Base-by-base conservation (phyloP, 2,113 vertebrate species). In the Halichoerus grypus region DNA sequence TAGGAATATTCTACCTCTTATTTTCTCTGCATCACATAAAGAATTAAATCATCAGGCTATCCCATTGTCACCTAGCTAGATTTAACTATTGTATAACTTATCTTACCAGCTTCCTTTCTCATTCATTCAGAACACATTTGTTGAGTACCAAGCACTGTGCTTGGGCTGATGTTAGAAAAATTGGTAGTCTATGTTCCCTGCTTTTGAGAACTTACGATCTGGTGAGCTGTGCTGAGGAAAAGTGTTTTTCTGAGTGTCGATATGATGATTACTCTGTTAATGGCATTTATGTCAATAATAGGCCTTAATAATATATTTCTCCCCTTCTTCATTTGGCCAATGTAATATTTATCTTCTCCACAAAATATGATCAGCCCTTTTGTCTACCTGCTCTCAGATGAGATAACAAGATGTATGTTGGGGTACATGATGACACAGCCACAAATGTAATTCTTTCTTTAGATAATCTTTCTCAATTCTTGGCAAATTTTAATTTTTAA, bases 401-500 rank as follows among this genome's bases (percentile, higher is more conserved):
- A 88, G 61, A 63, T 69, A 57, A 85, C 55, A 84, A 49, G 85
- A 85, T 49, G 28, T 91, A 16, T 18, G 0, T 87, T 63, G 55
- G 39, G 11, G 7, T 71, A 19, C 22, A 26, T 3, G 33, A 72
- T 87, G 39, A 65, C 55, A 72, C 2, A 51, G 15, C 28, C 61
- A 79, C 36, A 90, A 55, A 93, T 65, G 4, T 59, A 93, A 71
- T 94, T 98, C 95, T 94, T 90, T 76, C 96, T 94, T 82, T 92
- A 98, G 90, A 79, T 96, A 96, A 97, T 98, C 96, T 98, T 98
- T 98, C 63, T 69, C 39, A 96, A 77, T 95, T 98, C 91, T 98
- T 98, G 95, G 91, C 96, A 98, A 51, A 88, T 98, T 98, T 98
- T 93, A 97, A 95, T 97, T 97, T 98, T 96, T 97, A 98, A 97